These are phyloP conservation scores for Novumbra hubbsi DNA, from an alignment of 2,797 vertebrate genomes.

Conservation along the genomic window DNA sequence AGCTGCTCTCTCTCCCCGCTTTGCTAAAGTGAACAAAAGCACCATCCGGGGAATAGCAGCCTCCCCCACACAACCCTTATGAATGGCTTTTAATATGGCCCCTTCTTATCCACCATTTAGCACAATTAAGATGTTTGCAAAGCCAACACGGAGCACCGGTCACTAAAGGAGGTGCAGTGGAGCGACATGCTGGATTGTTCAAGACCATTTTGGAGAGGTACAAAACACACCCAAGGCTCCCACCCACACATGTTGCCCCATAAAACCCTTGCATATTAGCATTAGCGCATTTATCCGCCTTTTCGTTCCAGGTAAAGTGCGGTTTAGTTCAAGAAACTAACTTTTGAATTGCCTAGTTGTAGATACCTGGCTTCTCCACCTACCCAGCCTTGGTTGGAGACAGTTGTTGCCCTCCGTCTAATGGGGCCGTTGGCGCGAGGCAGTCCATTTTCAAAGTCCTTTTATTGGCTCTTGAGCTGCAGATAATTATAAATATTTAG, in stretches of 20 bases:
- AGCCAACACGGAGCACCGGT: slow-evolving; percentile 74
- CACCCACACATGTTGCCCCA: slow-evolving; percentile 51
- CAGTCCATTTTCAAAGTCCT: slow-evolving; percentile 62
- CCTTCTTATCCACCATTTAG: slow-evolving; percentile 74
- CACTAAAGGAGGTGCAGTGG: slow-evolving; percentile 71
- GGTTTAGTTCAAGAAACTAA: slow-evolving; percentile 21
- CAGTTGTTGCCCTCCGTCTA: slow-evolving; percentile 61
- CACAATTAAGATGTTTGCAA: slow-evolving; percentile 81
- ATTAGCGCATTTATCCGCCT: slow-evolving; percentile 53
- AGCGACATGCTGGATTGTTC: slow-evolving; percentile 72
- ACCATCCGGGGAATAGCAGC: slow-evolving; percentile 71
- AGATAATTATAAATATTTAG: slow-evolving; percentile 72
- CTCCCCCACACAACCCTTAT: slow-evolving; percentile 67
- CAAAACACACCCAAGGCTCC: slow-evolving; percentile 54
- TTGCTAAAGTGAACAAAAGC: slow-evolving; percentile 76
- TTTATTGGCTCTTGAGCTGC: slow-evolving; percentile 61
- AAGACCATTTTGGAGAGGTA: slow-evolving; percentile 61
- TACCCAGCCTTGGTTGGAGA: slow-evolving; percentile 38
- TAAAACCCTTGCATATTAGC: slow-evolving; percentile 60
- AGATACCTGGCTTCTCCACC: slow-evolving; percentile 53
- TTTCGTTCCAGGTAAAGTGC: slow-evolving; percentile 59
- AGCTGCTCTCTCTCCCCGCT: slow-evolving; percentile 58
- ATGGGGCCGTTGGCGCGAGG: slow-evolving; percentile 62
- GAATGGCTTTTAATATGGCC: slow-evolving; percentile 76
- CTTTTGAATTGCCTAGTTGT: slow-evolving; percentile 47